Evolutionary conservation across 2,888 invertebrate genomes (phyloP), one percentile per base, ranked within the genome.

Genomic region (Dascillus cervinus): DNA sequence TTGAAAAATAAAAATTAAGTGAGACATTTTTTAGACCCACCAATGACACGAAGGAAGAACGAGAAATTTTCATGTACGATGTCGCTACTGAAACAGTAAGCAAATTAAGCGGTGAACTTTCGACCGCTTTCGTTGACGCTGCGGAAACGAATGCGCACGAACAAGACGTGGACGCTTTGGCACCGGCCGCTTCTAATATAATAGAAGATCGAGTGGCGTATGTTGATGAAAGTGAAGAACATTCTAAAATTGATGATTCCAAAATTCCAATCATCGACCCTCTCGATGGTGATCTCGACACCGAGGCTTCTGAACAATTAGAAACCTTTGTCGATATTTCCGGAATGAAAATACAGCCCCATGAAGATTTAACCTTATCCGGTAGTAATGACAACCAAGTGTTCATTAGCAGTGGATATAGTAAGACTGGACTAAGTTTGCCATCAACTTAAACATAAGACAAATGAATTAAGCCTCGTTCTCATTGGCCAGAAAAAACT

Each of bases 51-150:
- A 22, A 69, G 22, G 69, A 70, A 24, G 76, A 77, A 34, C 79
- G 79, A 55, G 88, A 88, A 67, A 88, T 89, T 50, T 89, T 77
- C 64, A 88, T 89, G 88, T 88, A 86, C 58, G 88, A 89, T 56
- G 77, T 86, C 23, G 66, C 71, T 38, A 77, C 81, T 3, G 75
- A 81, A 50, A 75, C 72, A 21, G 82, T 87, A 2, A 87, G 77
- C 60, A 85, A 81, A 62, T 66, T 89, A 11, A 78, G 75, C 44
- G 88, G 89, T 2, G 87, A 87, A 52, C 67, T 89, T 28, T 88
- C 88, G 3, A 76, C 79, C 28, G 85, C 88, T 19, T 89, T 89
- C 50, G 87, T 88, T 2, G 82, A 84, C 55, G 88, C 87, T 23
- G 89, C 89, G 11, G 88, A 88, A 65, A 85, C 83, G 46, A 89